These are phyloP conservation scores for Protodeltote pygarga DNA, from an alignment of 2,888 invertebrate genomes.

Conservation along the genomic window DNA sequence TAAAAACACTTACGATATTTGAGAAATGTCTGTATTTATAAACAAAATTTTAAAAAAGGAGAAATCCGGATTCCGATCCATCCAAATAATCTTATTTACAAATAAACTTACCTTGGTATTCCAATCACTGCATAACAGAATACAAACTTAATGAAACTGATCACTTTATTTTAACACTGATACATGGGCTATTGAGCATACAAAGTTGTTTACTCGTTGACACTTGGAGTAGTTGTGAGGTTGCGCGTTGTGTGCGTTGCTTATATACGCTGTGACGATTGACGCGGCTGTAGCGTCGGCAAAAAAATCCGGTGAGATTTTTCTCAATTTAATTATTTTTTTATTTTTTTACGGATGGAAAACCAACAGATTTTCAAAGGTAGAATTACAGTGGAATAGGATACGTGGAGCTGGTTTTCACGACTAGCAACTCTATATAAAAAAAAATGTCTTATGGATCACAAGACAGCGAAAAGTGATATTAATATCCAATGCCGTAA, in stretches of 20 bases:
- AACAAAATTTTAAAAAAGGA: no score
- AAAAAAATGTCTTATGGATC: no score
- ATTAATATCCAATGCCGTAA: no score
- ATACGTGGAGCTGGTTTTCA: no score
- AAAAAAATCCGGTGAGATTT: constrained; percentile 27
- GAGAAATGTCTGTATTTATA: no score
- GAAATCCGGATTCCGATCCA: no score
- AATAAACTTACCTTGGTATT: constrained; percentile 33
- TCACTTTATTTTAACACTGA: constrained; percentile 35
- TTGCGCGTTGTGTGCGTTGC: constrained; percentile 21
- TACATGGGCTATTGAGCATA: constrained; percentile 24
- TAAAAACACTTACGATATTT: no score
- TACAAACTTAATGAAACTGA: constrained; percentile 19
- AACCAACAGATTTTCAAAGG: not conserved
- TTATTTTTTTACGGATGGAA: not conserved
- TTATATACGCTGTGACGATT: constrained; percentile 59
- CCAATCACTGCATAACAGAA: constrained; percentile 47
- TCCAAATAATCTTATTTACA: not conserved
- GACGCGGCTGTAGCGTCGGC: constrained; percentile 57
- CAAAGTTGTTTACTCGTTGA: constrained; percentile 40
- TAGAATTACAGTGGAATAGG: no score
- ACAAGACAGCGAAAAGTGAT: no score
- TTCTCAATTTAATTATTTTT: not conserved
- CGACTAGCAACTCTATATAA: no score
- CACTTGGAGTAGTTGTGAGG: constrained; percentile 58